Evolutionary conservation across 2,797 vertebrate genomes (phyloP), one percentile per base, ranked within the genome.

Genomic region (Leontopithecus rosalia): DNA sequence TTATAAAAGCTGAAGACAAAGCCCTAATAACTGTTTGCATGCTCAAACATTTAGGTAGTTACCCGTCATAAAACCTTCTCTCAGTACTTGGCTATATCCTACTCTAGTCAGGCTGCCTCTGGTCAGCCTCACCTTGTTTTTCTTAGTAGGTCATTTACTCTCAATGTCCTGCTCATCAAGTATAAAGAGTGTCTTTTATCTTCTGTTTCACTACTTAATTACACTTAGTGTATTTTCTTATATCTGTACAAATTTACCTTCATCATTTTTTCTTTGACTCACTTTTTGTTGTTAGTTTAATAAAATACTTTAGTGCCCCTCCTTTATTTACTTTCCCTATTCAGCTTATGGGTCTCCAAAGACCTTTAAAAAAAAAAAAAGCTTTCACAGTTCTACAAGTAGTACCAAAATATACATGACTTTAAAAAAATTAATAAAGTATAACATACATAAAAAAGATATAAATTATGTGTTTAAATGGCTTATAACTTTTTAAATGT

Each of bases 1-100:
- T 87, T 82, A 50, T 4, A 77, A 76, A 92, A n/a, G 90, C 20
- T 96, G 61, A 88, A 76, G 41, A 52, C 61, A 77, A 61, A 94
- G 36, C 24, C 46, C 61, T 89, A 75, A 39, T 13, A 17, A 33
- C 12, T 73, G 15, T 64, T 64, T 5, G 3, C 55, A 11, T 57
- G 36, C 89, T 28, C 41, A 41, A 28, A 50, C 39, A 30, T 82
- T 46, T 33, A 11, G 77, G 19, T n/a, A 50, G 12, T 75, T 30
- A 11, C 43, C 12, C 26, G 22, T 48, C n/a, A 0, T 36, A 48
- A 96, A n/a, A 73, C 48, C 7, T 57, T 58, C 30, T 88, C 39
- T 26, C 33, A 14, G 55, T 28, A 57, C 72, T 93, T 50, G 4
- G 10, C 52, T n/a, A 0, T 67, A n/a, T 33, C 57, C 77, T 82